Evolutionary conservation across 2,888 invertebrate genomes (phyloP), one percentile per base, ranked within the genome.

Genomic region (Patella caerulea): DNA sequence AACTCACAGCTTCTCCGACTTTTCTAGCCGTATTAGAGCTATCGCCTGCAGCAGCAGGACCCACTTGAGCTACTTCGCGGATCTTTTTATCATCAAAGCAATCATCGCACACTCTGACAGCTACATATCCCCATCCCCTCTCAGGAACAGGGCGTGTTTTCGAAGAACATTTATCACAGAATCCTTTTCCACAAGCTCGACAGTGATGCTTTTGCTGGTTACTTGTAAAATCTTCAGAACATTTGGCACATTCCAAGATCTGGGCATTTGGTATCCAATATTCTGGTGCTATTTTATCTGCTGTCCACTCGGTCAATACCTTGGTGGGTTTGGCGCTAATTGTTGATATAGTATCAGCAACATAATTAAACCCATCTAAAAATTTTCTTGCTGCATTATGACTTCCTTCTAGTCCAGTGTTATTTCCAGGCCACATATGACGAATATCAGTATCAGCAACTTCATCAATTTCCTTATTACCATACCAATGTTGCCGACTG

Each of bases 251-350:
- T 83, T 94, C 95, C 87, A 92, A 94, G 81, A 96, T 95, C 89
- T 95, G 94, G 83, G 94, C 92, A 90, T 96, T 96, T 12, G 95
- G 95, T 78, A 94, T 93, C 96, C 96, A 96, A 91, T 96, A 96
- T 59, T 94, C 93, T 0, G 96, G 96, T 17, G 95, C 95, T 53
- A 95, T 94, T 89, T 94, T 94, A 91, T 96, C 96, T 1, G 95
- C 94, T n/a, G 95, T 93, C 95, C 95, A 95, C 78, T 94, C 94
- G 1, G 94, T 93, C 1, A 96, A 86, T 3, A 93, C 93, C 88
- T 94, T 95, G 3, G 95, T 94, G n/a, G 95, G 95, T 83, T 94
- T 95, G 4, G 95, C 93, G 17, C 95, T 94, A 29, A 95, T 94
- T 85, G 93, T 94, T 29, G 93, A 92, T 3, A 95, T 93, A 14